Evolutionary conservation across 2,888 invertebrate species (phyloP), one percentile per base, ranked within the genome.

Genomic region (Eustalomyia histrio): DNA sequence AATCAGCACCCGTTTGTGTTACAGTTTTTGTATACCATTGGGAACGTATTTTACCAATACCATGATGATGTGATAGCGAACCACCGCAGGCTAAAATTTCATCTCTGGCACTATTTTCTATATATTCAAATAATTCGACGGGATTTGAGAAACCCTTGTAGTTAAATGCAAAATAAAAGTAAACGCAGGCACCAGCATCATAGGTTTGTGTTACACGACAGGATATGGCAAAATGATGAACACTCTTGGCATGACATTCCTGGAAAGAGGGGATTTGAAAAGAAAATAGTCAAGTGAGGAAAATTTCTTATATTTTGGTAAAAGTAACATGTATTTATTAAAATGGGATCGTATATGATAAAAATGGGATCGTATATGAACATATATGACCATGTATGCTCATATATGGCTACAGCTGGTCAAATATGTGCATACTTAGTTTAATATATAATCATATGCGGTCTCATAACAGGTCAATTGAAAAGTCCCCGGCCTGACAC

Each of bases 11-110:
- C 0, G 95, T 93, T 18, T 94, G 92, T 9, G 98, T 97, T 2
- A 99, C 95, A 0, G 97, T 96, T 71, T 93, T 92, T 6, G 93
- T 92, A 89, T 99, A 95, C 96, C 97, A 99, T 86, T 94, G 94
- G 84, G 95, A 95, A 17, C 99, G 93, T 75, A 96, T 92, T 90
- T 99, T 99, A 0, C 99, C 99, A 14, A 99, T 95, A 0, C 99
- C 99, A 89, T 99, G 99, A 90, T 99, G 99, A 91, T 99, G 99
- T 0, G 98, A 98, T 85, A 99, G 93, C 83, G 97, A 97, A 18
- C 93, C 93, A 14, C 91, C 91, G 84, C 94, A 95, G 0, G 96
- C 95, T 61, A 99, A 91, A 83, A 99, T 98, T 91, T 98, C 98
- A 86, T 98, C 95, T 39, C 99, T 92, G 0, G 98, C 99, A 47